Evolutionary conservation across 2,113 vertebrate species (phyloP), one percentile per base, ranked within the genome.

Genomic region (Numenius arquata): DNA sequence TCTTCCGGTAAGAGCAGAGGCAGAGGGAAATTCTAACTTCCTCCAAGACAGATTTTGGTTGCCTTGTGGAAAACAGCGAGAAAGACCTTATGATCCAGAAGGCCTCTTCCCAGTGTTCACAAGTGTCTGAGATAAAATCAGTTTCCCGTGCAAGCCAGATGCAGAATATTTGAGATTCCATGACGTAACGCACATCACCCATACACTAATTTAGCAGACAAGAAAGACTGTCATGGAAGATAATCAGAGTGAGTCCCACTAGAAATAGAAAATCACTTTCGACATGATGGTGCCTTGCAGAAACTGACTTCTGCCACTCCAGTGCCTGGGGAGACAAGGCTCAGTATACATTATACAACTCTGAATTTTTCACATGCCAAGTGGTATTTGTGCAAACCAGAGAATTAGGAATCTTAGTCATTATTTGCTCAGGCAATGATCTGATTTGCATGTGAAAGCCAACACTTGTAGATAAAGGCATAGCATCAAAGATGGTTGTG

Each of bases 141-240:
- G 6, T 40, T 77, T 83, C 27, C 50, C 41, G 50, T 71, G 32
- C 41, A 90, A 93, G 71, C 29, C 79, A 92, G n/a, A 23, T 91
- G 67, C 27, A 85, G 59, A 77, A 59, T 66, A 59, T 63, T 67
- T 80, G 82, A 66, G 50, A 92, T 59, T 67, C 26, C 59, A 58
- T n/a, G 66, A 47, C 30, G 91, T 89, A 68, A 78, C 0, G 0
- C 86, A 59, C 20, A 80, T 79, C 34, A 70, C 7, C 53, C 50
- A 10, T 82, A 63, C 52, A 41, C 36, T 92, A 93, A 94, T 92
- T 96, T 84, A 77, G n/a, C 78, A 95, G 92, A 88, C 25, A 76
- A 71, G 50, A 66, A 81, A 89, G 65, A 75, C 43, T 55, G 40
- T 67, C 61, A 56, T 63, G 40, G 47, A 92, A 38, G 38, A 41